Evolutionary conservation across 2,888 invertebrate species (phyloP).

Genomic region (Epinotia bilunana): DNA sequence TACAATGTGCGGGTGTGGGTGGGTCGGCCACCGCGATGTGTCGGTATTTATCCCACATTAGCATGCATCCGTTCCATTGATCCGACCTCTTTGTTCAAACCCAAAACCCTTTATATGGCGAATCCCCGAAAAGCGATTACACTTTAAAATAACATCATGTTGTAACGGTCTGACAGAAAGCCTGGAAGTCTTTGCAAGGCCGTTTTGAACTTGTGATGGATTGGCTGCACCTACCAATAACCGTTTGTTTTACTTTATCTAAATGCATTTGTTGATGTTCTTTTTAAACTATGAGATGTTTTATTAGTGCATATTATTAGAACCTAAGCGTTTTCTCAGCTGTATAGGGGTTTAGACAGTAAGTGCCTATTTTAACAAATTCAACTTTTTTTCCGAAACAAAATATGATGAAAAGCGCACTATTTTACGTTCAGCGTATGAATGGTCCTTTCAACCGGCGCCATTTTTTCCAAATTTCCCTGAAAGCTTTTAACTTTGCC

Average conservation of each 20-base stretch:
- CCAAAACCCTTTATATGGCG: conserved; percentile 59
- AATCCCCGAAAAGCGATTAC: conserved; percentile 54
- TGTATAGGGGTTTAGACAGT: no score
- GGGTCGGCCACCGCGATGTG: conserved; percentile 63
- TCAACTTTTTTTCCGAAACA: background rate
- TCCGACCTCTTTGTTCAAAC: conserved; percentile 71
- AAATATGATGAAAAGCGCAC: conserved; percentile 5
- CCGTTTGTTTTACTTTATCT: no score
- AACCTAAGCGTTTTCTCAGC: no score
- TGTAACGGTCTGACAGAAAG: conserved; percentile 44
- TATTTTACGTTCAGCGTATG: conserved; percentile 20
- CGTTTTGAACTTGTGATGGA: no score
- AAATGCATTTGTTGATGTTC: no score
- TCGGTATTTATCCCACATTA: conserved; percentile 79
- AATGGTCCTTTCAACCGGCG: conserved; percentile 28
- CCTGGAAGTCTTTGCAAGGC: background rate
- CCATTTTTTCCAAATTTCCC: conserved; percentile 35
- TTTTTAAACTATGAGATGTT: no score
- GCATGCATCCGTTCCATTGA: conserved; percentile 77
- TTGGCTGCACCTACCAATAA: no score
- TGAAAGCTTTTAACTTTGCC: conserved; percentile 35
- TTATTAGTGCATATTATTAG: no score
- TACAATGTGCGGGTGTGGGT: conserved; percentile 55
- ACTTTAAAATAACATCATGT: conserved; percentile 54
- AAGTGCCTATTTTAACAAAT: background rate